Percentiles rank a stretch among this genome's conserved stretches.
Evolutionary conservation across 2,888 invertebrate species (phyloP).

Genomic region (Eilema depressum): DNA sequence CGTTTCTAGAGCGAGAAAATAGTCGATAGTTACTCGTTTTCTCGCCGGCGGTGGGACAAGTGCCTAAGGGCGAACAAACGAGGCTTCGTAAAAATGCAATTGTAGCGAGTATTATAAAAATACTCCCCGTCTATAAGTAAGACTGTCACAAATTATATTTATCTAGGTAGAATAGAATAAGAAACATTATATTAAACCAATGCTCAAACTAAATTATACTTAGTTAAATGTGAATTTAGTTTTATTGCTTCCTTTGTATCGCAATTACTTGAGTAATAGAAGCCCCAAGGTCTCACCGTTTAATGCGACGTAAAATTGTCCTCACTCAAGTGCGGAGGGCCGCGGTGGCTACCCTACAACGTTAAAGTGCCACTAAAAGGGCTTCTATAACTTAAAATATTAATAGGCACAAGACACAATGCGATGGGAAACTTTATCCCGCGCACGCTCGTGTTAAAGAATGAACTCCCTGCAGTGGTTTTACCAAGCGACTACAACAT

Average conservation of each 20-base stretch:
- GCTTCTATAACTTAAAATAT: no score
- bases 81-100: background rate
- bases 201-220: constrained; percentile 55
- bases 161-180: constrained; percentile 41
- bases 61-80: background rate
- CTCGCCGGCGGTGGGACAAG: no score
- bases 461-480: no score
- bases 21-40: no score
- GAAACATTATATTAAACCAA: constrained; percentile 38
- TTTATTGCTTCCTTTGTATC: constrained; percentile 5
- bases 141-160: constrained; percentile 47
- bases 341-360: background rate
- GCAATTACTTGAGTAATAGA: background rate
- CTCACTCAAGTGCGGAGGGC: background rate
- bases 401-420: no score
- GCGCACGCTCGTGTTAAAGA: no score
- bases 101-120: constrained; percentile 1
- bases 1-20: no score
- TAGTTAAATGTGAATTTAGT: constrained; percentile 19
- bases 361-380: no score
- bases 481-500: no score
- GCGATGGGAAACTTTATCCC: no score
- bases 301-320: background rate
- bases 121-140: constrained; percentile 33
- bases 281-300: background rate